phyloP scores from a whole-genome alignment of 2,797 vertebrate genomes.

The Syngnathus acus region DNA sequence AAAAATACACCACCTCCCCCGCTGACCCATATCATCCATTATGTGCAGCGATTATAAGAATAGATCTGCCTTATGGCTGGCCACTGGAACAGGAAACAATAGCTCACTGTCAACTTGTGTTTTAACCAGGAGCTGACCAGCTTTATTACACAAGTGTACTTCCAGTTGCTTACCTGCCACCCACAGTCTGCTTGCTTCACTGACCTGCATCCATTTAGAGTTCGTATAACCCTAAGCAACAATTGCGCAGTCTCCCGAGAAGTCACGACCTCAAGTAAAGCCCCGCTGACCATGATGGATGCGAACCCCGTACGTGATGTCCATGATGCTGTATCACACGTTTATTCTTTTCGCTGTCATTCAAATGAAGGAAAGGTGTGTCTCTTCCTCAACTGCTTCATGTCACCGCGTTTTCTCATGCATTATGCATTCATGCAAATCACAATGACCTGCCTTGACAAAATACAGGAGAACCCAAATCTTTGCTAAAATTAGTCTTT shows the following conservation, averaged over 20 bases:
- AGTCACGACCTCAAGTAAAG: conserved; percentile 45
- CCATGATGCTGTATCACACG: conserved; percentile 43
- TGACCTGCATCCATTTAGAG: conserved; percentile 45
- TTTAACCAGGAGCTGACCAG: conserved; percentile 57
- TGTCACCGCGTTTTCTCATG: conserved; percentile 49
- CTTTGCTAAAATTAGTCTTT: conserved; percentile 73
- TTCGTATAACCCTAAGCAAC: conserved; percentile 27
- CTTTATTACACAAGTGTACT: conserved; percentile 45
- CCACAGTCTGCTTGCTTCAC: conserved; percentile 30
- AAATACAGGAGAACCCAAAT: conserved; percentile 68
- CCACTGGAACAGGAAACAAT: conserved; percentile 65
- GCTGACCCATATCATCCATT: conserved; percentile 79
- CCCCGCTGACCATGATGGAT: conserved; percentile 41
- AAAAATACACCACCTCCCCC: conserved; percentile 74
- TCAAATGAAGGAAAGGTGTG: conserved; percentile 50
- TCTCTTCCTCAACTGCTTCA: conserved; percentile 45
- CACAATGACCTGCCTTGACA: conserved; percentile 45
- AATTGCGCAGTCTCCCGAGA: conserved; percentile 35
- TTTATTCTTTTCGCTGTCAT: conserved; percentile 20
- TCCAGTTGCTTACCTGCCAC: conserved; percentile 28
- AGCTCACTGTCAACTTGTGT: conserved; percentile 65
- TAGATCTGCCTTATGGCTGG: conserved; percentile 69
- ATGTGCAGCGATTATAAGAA: conserved; percentile 76
- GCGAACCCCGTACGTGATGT: conserved; percentile 10
- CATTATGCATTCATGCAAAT: conserved; percentile 65